Conservation (phyloP, 2,888 invertebrate genomes). For the Malthinus seriepunctatus region DNA sequence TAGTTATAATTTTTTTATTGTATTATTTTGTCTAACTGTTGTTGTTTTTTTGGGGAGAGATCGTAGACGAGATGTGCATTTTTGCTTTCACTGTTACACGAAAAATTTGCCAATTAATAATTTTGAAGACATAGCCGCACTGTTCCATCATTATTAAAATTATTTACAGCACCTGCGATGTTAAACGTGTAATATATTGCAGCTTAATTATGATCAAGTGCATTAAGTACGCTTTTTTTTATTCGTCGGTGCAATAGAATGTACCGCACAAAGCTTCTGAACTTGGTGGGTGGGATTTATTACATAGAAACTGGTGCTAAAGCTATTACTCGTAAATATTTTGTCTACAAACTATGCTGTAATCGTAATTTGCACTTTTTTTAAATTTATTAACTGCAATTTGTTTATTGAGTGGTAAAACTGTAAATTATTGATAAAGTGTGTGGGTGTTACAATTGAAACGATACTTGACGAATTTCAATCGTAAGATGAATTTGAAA, state of each 20-base stretch:
- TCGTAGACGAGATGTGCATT: background rate
- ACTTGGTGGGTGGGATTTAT: conserved; percentile 26
- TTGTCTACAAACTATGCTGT: too few species aligned
- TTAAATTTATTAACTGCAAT: too few species aligned
- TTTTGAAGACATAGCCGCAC: background rate
- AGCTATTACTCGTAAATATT: too few species aligned
- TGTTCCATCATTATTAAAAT: background rate
- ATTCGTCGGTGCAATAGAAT: too few species aligned
- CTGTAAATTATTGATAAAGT: too few species aligned
- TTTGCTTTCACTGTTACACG: background rate
- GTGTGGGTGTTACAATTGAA: too few species aligned
- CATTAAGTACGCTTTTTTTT: conserved; percentile 7
- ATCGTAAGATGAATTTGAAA: too few species aligned
- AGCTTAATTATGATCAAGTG: conserved; percentile 13
- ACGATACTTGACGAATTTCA: too few species aligned
- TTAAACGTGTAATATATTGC: conserved; percentile 9
- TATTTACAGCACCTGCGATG: background rate
- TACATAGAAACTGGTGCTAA: conserved; percentile 1
- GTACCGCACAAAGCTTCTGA: background rate
- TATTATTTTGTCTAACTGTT: background rate
- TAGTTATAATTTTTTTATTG: background rate
- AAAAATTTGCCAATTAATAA: background rate
- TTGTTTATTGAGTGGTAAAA: too few species aligned
- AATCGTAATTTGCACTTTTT: too few species aligned
- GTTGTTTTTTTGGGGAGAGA: background rate